Base-by-base conservation (phyloP, 1,140 invertebrate species). In the Potamilus streckersoni region DNA sequence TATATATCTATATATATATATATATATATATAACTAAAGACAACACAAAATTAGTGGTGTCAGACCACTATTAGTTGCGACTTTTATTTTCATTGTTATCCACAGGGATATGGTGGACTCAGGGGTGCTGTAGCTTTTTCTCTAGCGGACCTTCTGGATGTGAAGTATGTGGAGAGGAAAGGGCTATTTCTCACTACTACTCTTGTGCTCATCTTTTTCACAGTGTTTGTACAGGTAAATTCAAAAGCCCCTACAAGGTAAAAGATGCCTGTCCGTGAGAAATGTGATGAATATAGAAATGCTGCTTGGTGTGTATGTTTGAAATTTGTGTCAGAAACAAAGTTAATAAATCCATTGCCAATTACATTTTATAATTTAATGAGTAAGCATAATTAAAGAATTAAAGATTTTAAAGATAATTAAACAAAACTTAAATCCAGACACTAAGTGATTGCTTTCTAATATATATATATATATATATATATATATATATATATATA, bases 111-210 rank as follows among this genome's bases (percentile, higher is more conserved):
- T 89, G 98, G 98, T 83, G 98, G 97, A 69, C 91, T 99, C 62
- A 92, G 98, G 80, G 98, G 98, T 56, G 98, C 98, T 31, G 97
- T 99, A 17, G 98, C 98, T 56, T 99, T 99, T 89, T 98, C 98
- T 15, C 90, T 99, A 79, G 97, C 97, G 55, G 93, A 98, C 66
- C 93, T 99, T 82, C 95, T 99, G 80, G 93, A 97, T 62, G 84
- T 89, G 20, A 82, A 90, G 1, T 88, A 93, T n/a, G 82, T 91
- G 38, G 86, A 89, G 1, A 92, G 91, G 74, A 76, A 76, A 20
- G 83, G 90, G 1, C 97, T 98, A 94, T 98, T 99, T 90, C 94
- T 99, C 49, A 99, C 98, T 23, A 97, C 98, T 2, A 99, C 98
- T 0, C 97, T 99, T 86, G 94, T 97, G 65, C 95, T 99, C 97